Conservation (phyloP, 2,797 vertebrate genomes). For the Pitangus sulphuratus region DNA sequence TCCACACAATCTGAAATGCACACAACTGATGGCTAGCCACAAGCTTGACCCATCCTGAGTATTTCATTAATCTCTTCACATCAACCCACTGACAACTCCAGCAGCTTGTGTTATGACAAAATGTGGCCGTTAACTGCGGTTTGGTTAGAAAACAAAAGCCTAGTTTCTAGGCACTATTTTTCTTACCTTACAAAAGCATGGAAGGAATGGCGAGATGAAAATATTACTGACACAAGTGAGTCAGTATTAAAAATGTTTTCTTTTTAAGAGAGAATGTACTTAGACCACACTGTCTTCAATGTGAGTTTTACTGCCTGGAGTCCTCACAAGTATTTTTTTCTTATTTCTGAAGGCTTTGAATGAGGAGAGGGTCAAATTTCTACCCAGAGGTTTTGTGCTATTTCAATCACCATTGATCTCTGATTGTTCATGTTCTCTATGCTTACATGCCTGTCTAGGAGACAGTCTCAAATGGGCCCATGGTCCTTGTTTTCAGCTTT, state of each 20-base stretch:
- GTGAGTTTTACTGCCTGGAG: neutral
- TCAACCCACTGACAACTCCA: constrained; percentile 21
- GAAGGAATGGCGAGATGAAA: constrained; percentile 41
- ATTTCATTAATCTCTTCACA: neutral
- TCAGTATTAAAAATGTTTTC: constrained; percentile 50
- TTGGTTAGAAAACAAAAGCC: constrained; percentile 44
- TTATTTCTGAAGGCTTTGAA: neutral
- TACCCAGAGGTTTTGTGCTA: neutral
- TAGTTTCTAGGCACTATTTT: constrained; percentile 23
- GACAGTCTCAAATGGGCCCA: neutral
- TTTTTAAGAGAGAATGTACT: constrained; percentile 1
- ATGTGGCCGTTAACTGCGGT: accelerated
- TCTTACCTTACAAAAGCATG: constrained; percentile 27
- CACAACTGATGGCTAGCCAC: neutral
- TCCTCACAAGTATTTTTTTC: neutral
- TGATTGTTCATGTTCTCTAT: neutral
- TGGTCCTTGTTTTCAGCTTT: neutral
- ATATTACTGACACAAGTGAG: constrained; percentile 43
- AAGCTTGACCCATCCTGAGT: constrained; percentile 9
- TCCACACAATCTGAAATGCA: neutral
- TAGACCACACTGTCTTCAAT: neutral
- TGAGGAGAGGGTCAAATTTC: neutral
- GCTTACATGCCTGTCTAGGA: neutral
- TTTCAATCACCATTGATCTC: neutral
- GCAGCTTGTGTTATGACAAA: constrained; percentile 30